phyloP scores from a whole-genome alignment of 2,113 vertebrate species.

The Daubentonia madagascariensis region DNA sequence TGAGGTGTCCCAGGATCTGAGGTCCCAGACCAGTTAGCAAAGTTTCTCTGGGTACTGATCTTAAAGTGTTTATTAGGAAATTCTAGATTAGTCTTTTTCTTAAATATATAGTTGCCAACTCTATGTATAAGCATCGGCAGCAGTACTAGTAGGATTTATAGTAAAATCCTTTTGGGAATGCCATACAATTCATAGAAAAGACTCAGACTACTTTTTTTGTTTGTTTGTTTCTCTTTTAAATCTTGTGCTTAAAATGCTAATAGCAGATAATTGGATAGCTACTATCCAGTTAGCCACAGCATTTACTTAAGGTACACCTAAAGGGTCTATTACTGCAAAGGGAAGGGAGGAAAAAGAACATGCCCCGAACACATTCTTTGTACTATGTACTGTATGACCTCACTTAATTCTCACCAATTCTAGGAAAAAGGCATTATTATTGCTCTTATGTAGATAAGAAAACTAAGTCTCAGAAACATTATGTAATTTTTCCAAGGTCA shows the following conservation, averaged over 20 bases:
- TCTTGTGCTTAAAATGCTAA: background rate
- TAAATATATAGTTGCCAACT: background rate
- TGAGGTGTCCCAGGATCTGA: background rate
- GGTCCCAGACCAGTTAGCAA: background rate
- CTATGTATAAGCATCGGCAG: background rate
- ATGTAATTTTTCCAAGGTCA: slow-evolving; percentile 40
- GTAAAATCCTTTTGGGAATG: slow-evolving; percentile 1
- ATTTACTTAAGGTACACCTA: background rate
- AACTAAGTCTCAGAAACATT: slow-evolving; percentile 11
- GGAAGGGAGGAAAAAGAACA: background rate
- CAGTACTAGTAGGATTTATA: background rate
- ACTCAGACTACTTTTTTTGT: background rate
- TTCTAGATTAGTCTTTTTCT: slow-evolving; percentile 22
- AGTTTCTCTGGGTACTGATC: slow-evolving; percentile 5
- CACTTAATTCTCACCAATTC: slow-evolving; percentile 44
- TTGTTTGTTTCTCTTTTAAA: background rate
- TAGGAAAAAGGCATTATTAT: slow-evolving; percentile 1
- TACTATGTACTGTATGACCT: background rate
- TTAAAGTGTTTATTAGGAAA: slow-evolving; percentile 6
- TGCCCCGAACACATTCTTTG: background rate
- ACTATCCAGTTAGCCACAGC: background rate
- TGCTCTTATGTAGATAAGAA: slow-evolving; percentile 28
- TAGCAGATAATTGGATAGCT: background rate
- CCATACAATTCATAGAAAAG: background rate
- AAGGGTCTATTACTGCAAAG: background rate